phyloP scores from a whole-genome alignment of 1,140 invertebrate genomes.

The Amphibalanus amphitrite region DNA sequence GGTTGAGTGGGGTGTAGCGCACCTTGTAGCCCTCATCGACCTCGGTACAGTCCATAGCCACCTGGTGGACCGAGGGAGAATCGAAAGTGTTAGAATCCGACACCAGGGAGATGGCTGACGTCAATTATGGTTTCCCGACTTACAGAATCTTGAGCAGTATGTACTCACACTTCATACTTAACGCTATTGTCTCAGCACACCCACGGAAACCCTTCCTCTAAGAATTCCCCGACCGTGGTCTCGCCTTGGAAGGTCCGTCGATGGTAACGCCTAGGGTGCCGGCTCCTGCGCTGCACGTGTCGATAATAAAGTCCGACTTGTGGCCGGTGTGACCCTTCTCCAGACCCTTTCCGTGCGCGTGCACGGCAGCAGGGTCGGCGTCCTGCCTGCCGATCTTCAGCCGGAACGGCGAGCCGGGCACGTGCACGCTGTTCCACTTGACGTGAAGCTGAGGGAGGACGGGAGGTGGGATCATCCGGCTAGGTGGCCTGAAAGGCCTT shows the following conservation, averaged over 20 bases:
- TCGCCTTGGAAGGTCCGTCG: constrained; percentile 89
- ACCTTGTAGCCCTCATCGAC: constrained; percentile 95
- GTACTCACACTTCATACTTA: too few species aligned
- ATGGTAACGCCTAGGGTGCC: constrained; percentile 84
- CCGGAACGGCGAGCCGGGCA: constrained; percentile 78
- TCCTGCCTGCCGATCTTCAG: constrained; percentile 89
- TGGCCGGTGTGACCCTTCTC: constrained; percentile 53
- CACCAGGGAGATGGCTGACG: too few species aligned
- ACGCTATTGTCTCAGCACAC: too few species aligned
- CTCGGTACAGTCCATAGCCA: constrained; percentile 83
- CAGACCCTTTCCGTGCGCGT: constrained; percentile 70
- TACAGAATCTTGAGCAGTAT: too few species aligned
- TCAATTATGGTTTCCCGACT: too few species aligned
- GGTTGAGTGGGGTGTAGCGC: constrained; percentile 82
- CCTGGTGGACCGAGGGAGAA: background rate
- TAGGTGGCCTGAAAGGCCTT: background rate
- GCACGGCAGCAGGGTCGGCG: constrained; percentile 87
- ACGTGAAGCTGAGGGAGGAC: constrained; percentile 26
- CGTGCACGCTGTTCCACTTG: constrained; percentile 90
- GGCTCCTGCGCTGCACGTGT: constrained; percentile 83
- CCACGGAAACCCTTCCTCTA: too few species aligned
- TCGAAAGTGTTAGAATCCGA: too few species aligned
- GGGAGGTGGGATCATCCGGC: too few species aligned
- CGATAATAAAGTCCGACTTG: constrained; percentile 89
- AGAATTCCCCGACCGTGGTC: too few species aligned